These are phyloP conservation scores for Acanthopagrus latus DNA, from an alignment of 2,797 vertebrate species.

Conservation along the genomic window DNA sequence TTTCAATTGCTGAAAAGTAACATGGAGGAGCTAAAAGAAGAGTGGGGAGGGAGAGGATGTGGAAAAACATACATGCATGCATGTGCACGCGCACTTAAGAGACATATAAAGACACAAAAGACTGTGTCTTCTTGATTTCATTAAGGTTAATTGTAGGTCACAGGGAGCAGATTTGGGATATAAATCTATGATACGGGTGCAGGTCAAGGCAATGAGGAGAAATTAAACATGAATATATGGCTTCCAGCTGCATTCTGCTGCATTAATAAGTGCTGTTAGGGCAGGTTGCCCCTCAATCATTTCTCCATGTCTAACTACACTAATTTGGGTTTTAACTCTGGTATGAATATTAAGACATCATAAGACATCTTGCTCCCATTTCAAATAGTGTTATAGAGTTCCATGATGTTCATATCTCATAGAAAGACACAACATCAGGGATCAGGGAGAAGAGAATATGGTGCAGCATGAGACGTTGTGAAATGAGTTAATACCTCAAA, in stretches of 20 bases:
- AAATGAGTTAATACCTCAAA: not conserved
- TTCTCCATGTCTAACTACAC: slow-evolving; percentile 28
- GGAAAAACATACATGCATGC: slow-evolving; percentile 66
- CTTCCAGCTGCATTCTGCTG: slow-evolving; percentile 60
- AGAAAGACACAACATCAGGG: not conserved
- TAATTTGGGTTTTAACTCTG: not conserved
- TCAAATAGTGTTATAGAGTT: not conserved
- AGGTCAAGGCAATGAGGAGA: slow-evolving; percentile 75
- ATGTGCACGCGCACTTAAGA: slow-evolving; percentile 35
- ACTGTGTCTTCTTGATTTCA: slow-evolving; percentile 73
- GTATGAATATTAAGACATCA: not conserved
- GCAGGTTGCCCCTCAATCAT: slow-evolving; percentile 39
- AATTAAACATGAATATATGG: slow-evolving; percentile 79
- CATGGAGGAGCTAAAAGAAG: slow-evolving; percentile 75
- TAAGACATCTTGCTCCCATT: not conserved
- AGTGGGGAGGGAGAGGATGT: slow-evolving; percentile 56
- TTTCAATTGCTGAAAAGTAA: slow-evolving; percentile 87
- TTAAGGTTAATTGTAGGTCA: slow-evolving; percentile 82
- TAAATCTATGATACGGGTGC: slow-evolving; percentile 74
- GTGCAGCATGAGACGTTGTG: not conserved
- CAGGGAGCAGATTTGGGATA: slow-evolving; percentile 78
- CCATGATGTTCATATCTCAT: not conserved
- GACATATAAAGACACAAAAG: slow-evolving; percentile 64
- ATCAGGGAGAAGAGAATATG: not conserved
- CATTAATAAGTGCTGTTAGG: slow-evolving; percentile 52